These are phyloP conservation scores for Propithecus coquereli DNA, from an alignment of 2,113 vertebrate genomes.

Conservation along the genomic window DNA sequence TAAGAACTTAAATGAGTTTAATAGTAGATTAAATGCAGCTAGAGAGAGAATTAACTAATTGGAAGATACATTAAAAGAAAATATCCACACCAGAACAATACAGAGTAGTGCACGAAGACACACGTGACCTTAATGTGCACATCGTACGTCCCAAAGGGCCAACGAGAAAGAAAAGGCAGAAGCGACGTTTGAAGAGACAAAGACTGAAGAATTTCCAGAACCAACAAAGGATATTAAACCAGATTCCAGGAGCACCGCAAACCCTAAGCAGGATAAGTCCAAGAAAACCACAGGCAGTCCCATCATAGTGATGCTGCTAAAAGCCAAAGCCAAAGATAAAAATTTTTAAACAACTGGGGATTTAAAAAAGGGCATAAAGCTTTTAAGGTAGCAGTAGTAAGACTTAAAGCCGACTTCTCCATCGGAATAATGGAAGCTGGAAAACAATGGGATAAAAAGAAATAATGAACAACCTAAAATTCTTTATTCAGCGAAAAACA, in stretches of 20 bases:
- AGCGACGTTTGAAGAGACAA: background rate
- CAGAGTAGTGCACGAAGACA: background rate
- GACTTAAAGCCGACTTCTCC: background rate
- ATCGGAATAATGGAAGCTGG: background rate
- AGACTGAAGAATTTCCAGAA: background rate
- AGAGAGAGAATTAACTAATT: background rate
- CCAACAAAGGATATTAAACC: background rate
- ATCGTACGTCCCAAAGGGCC: background rate
- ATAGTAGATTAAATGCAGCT: background rate
- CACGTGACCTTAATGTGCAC: accelerated
- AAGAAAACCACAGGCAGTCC: background rate
- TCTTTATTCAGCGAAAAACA: background rate
- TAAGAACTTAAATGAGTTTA: background rate
- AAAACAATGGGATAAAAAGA: background rate
- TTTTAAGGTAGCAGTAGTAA: background rate
- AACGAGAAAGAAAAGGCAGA: background rate
- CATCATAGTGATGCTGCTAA: background rate
- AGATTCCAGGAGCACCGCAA: background rate
- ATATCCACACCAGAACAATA: background rate
- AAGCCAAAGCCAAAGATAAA: background rate
- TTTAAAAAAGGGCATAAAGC: background rate
- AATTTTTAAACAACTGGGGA: background rate
- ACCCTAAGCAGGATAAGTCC: background rate
- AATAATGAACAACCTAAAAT: background rate
- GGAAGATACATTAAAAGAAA: background rate